These are phyloP conservation scores for Phocides pigmalion DNA, from an alignment of 1,140 invertebrate genomes.

Conservation along the genomic window DNA sequence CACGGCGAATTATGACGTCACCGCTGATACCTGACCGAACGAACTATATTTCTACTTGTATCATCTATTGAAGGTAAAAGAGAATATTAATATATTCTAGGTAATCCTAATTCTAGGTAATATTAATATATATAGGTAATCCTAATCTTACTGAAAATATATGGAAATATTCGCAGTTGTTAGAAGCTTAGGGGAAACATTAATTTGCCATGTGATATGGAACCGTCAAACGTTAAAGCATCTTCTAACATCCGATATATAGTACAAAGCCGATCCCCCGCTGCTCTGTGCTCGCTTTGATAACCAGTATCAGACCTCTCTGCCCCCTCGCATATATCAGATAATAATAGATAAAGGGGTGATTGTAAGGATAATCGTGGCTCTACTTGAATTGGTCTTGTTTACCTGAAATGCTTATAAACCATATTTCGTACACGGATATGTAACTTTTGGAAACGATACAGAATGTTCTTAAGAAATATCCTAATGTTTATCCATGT, in stretches of 20 bases:
- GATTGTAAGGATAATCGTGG: slow-evolving; percentile 53
- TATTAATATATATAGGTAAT: too few species aligned
- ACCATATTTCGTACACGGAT: slow-evolving; percentile 44
- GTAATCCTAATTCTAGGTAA: too few species aligned
- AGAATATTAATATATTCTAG: too few species aligned
- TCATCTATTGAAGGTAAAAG: too few species aligned
- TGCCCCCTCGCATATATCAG: slow-evolving; percentile 39
- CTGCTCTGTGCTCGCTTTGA: slow-evolving; percentile 37
- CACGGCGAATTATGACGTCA: too few species aligned
- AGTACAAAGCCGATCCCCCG: slow-evolving; percentile 46
- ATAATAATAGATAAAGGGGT: slow-evolving; percentile 59
- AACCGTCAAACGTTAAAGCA: slow-evolving; percentile 10
- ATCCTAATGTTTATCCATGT: too few species aligned
- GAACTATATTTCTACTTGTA: too few species aligned
- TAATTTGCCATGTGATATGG: slow-evolving; percentile 23
- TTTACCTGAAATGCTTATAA: slow-evolving; percentile 64
- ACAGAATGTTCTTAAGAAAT: too few species aligned
- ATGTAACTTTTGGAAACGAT: not conserved
- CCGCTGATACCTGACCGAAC: too few species aligned
- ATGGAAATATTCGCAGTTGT: not conserved
- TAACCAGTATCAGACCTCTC: slow-evolving; percentile 44
- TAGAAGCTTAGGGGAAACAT: slow-evolving; percentile 15
- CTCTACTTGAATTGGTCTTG: slow-evolving; percentile 53
- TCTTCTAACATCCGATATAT: slow-evolving; percentile 47
- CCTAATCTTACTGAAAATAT: not conserved